Evolutionary conservation across 2,113 vertebrate genomes (phyloP), one percentile per base, ranked within the genome.

Genomic region (Bubo blakistoni): DNA sequence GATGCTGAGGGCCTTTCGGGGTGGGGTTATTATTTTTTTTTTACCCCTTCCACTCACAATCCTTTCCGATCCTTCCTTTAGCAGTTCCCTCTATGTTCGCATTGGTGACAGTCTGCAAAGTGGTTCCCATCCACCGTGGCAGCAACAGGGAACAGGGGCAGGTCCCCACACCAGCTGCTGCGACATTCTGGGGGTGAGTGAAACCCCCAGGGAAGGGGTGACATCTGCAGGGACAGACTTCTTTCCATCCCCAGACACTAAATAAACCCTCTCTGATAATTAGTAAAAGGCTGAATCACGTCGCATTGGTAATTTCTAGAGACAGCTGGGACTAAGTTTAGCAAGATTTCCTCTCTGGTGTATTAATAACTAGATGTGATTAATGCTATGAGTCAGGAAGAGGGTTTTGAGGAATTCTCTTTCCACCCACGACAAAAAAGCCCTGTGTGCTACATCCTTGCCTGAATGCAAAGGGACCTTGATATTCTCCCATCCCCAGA

Each of bases 351-450:
- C 88, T 96, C 92, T 69, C 59, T 74, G 18, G 42, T 71, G 83
- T 65, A 59, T 86, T 78, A 90, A 81, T 59, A 93, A 84, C 69
- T 25, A 92, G 82, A 92, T 1, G 1, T 94, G 90, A 94, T 94
- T 93, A 96, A 93, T n/a, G 57, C 44, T 38, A 21, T 94, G 97
- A 95, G 47, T 94, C 95, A 94, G 73, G 82, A 70, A 58, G 69
- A 92, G 24, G 88, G 66, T 94, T 96, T 96, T 95, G 59, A 96
- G 94, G 95, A 96, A 97, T 95, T 71, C 61, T 92, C 52, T 78
- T 94, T 77, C 76, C 79, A 86, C 70, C 81, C 73, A 81, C 2
- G 2, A 63, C 14, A 46, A 81, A 81, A 67, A 76, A 62, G 7
- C 19, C 21, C 40, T 30, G 6, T 32, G 12, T 52, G 57, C 65